A percentile compares a stretch with the other conserved stretches of the same genome.
Evolutionary conservation across 1,140 invertebrate genomes (phyloP).

Genomic region (Hylyphantes graminicola): DNA sequence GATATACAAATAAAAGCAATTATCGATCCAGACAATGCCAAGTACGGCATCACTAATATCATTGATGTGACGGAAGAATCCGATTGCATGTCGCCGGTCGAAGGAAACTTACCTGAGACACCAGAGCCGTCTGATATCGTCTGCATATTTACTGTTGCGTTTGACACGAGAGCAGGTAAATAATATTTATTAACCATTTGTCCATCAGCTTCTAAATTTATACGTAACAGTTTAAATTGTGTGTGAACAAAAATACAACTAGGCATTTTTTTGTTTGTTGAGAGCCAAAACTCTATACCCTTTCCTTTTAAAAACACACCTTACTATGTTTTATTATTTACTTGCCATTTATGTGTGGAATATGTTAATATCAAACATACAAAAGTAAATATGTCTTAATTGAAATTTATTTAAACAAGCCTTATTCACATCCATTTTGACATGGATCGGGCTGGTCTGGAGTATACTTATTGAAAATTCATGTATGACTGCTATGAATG

Average conservation of each 20-base stretch:
- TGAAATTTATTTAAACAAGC: no score
- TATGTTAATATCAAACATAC: no score
- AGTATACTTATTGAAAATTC: no score
- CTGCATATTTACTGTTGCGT: conserved; percentile 69
- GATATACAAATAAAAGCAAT: conserved; percentile 32
- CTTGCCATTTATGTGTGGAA: no score
- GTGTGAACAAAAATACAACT: background rate
- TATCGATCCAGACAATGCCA: conserved; percentile 20
- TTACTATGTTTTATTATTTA: no score
- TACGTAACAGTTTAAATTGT: background rate
- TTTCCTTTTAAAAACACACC: no score
- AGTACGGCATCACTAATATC: conserved; percentile 47
- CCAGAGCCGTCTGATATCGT: conserved; percentile 63
- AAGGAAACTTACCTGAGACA: background rate
- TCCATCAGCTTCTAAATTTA: background rate
- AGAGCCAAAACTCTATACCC: no score
- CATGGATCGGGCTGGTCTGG: no score
- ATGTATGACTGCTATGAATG: no score
- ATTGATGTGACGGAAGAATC: conserved; percentile 32
- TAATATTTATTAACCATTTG: conserved; percentile 1
- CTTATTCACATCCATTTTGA: no score
- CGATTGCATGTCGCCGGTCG: conserved; percentile 36
- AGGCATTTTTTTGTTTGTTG: background rate
- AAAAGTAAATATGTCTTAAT: no score
- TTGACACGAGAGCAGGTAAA: conserved; percentile 69